Evolutionary conservation across 2,888 invertebrate species (phyloP).

Genomic region (Agrotis ipsilon): DNA sequence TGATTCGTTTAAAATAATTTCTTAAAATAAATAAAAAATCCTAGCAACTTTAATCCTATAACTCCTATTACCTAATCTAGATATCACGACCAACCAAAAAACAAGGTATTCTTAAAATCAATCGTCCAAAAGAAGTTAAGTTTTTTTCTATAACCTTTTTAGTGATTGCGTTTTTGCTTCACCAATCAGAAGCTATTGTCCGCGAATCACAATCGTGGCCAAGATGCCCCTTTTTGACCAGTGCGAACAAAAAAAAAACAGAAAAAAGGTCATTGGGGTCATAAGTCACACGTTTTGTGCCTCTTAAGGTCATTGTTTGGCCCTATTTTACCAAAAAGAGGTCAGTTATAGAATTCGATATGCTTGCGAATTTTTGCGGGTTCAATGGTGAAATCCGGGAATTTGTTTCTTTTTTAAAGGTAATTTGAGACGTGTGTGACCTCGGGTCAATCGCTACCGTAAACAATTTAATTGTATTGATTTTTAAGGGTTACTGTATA

Average conservation of each 20-base stretch:
- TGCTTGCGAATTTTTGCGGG: constrained; percentile 74
- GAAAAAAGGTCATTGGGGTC: constrained; percentile 77
- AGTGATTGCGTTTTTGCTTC: constrained; percentile 75
- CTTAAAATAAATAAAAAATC: not conserved
- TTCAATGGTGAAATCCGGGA: constrained; percentile 74
- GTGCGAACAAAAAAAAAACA: constrained; percentile 72
- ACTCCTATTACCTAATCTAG: constrained; percentile 41
- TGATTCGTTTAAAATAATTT: not conserved
- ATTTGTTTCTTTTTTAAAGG: constrained; percentile 75
- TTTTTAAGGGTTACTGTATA: constrained; percentile 48
- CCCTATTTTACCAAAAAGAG: constrained; percentile 72
- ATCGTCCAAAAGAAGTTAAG: constrained; percentile 43
- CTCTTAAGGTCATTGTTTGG: constrained; percentile 73
- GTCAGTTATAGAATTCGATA: constrained; percentile 78
- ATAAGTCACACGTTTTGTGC: constrained; percentile 76
- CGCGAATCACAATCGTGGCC: constrained; percentile 74
- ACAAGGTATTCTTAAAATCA: constrained; percentile 40
- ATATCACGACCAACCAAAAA: constrained; percentile 54
- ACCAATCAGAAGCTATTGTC: constrained; percentile 86
- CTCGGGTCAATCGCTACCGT: constrained; percentile 77
- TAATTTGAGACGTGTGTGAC: constrained; percentile 86
- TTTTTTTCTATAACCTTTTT: constrained; percentile 55
- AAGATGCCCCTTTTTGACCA: constrained; percentile 83
- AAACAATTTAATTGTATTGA: constrained; percentile 55
- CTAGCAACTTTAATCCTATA: constrained; percentile 37